Evolutionary conservation across 2,113 vertebrate genomes (phyloP), one percentile per base, ranked within the genome.

Genomic region (Megaptera novaeangliae): DNA sequence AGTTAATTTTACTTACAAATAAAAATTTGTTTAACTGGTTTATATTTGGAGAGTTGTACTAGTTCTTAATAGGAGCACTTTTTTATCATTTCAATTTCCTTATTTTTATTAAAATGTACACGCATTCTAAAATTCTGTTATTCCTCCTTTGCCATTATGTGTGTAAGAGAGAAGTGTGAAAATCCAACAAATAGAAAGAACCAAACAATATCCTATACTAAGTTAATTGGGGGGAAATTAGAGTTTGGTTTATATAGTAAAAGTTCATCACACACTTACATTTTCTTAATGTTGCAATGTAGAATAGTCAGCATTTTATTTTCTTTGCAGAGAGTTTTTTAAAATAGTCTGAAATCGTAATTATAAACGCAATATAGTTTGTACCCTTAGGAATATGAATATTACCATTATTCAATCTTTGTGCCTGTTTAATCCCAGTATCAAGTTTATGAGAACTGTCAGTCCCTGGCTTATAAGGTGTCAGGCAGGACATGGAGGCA

Each of bases 1-100:
- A 83, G 46, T 95, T 71, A 36, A 88, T 75, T 98, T 97, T 96
- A 63, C 78, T 97, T 81, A 92, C 59, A 96, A 72, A 93, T 98
- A 91, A 80, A 25, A 52, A 14, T 80, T 29, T 68, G 44, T 84
- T 91, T 94, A 93, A 87, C 95, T 95, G 36, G 49, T 98, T 29
- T 41, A 36, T 97, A 72, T 86, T 88, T 85, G 77, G 63, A 94
- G 94, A 97, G 44, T 96, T 59, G 9, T 97, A 92, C 71, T 96
- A 74, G 91, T 97, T 98, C 89, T 95, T 81, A 71, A 13, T 84
- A 94, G 66, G 92, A 90, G 92, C 88, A 97, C 84, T 96, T 87
- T 94, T 69, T 63, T 44, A 82, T 13, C 1, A 85, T 96, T 97
- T 97, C 85, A 82, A 0, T 97, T 90, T 83, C 55, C 25, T 93